Conservation (phyloP, 2,113 vertebrate genomes). For the Aphelocoma coerulescens region DNA sequence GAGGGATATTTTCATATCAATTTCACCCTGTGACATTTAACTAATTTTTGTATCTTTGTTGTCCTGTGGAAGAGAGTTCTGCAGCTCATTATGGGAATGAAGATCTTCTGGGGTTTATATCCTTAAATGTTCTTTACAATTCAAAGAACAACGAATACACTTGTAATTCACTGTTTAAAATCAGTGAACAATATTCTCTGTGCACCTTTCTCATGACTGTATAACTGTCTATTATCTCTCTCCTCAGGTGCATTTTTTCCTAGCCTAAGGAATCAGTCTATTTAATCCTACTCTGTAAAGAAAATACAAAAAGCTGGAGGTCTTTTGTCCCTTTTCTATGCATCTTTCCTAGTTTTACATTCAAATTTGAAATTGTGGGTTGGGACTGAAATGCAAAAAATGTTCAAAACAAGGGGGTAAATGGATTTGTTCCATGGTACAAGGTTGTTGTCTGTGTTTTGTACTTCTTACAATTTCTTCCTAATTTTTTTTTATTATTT, state of each 20-base stretch:
- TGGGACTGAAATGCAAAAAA: neutral
- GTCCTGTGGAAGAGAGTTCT: neutral
- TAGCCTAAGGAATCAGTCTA: neutral
- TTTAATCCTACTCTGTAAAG: neutral
- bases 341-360: neutral
- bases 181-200: neutral
- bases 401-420: neutral
- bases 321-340: neutral
- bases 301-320: neutral
- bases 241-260: neutral
- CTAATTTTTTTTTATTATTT: neutral
- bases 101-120: neutral
- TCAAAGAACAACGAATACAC: neutral
- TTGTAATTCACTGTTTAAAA: neutral
- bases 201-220: neutral
- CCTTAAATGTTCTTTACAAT: neutral
- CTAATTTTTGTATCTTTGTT: neutral
- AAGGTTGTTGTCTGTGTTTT: neutral
- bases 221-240: neutral
- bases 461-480: neutral
- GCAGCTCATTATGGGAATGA: neutral
- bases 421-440: neutral
- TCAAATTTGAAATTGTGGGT: neutral
- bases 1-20: neutral
- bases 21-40: neutral